Conservation (phyloP, 1,140 invertebrate species). For the Carcinoscorpius rotundicauda region DNA sequence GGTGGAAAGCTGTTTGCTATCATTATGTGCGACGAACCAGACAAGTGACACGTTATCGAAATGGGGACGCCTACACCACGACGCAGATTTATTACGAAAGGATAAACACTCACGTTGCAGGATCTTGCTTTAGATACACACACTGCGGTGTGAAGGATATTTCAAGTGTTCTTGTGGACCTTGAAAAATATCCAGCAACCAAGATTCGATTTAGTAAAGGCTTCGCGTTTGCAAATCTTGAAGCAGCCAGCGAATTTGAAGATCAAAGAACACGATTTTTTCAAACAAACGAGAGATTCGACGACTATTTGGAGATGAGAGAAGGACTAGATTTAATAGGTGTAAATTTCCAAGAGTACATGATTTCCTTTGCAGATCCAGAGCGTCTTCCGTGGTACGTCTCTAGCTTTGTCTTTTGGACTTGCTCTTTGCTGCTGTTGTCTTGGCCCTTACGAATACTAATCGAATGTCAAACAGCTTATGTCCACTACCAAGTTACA, state of each 20-base stretch:
- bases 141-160: slow-evolving; percentile 66
- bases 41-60: slow-evolving; percentile 55
- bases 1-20: slow-evolving; percentile 82
- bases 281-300: slow-evolving; percentile 56
- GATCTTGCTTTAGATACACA: slow-evolving; percentile 56
- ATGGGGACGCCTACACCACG: slow-evolving; percentile 40
- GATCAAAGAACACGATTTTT: slow-evolving; percentile 71
- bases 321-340: slow-evolving; percentile 67
- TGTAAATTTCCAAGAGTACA: slow-evolving; percentile 57
- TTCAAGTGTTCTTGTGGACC: slow-evolving; percentile 53
- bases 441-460: slow-evolving; percentile 73
- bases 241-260: slow-evolving; percentile 52
- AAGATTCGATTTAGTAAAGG: slow-evolving; percentile 27
- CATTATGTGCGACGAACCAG: slow-evolving; percentile 67
- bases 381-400: slow-evolving; percentile 51
- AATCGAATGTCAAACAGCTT: slow-evolving; percentile 71
- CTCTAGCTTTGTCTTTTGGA: slow-evolving; percentile 56
- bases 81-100: slow-evolving; percentile 61
- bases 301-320: slow-evolving; percentile 80
- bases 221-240: slow-evolving; percentile 27
- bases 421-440: slow-evolving; percentile 55
- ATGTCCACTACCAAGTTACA: slow-evolving; percentile 56
- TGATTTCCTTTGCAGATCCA: slow-evolving; percentile 49
- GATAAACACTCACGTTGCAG: slow-evolving; percentile 64
- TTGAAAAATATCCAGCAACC: slow-evolving; percentile 32